phyloP scores from a whole-genome alignment of 2,888 invertebrate genomes.

The Caenorhabditis sp. region DNA sequence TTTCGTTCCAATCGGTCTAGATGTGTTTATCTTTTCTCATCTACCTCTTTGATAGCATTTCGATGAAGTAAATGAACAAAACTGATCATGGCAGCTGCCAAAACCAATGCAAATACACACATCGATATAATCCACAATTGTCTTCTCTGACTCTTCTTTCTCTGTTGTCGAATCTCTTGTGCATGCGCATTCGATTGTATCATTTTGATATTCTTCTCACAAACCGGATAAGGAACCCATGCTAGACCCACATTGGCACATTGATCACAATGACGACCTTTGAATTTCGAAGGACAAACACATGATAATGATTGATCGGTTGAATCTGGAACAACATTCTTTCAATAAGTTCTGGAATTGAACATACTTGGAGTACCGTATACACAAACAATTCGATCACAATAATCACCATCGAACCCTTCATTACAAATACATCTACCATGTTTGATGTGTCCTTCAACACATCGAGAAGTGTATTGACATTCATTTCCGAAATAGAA shows the following conservation, averaged over 20 bases:
- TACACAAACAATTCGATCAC: constrained; percentile 62
- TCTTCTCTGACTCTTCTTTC: constrained; percentile 8
- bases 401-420: constrained; percentile 66
- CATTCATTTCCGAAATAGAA: constrained; percentile 65
- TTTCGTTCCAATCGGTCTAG: too few species aligned
- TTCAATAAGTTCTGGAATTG: neutral
- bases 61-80: constrained; percentile 15
- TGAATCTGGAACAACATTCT: constrained; percentile 33
- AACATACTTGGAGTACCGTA: constrained; percentile 57
- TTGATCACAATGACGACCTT: constrained; percentile 59
- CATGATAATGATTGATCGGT: constrained; percentile 54
- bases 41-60: constrained; percentile 15
- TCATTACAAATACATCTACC: constrained; percentile 62
- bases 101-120: constrained; percentile 17
- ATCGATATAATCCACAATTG: constrained; percentile 22
- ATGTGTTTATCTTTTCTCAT: too few species aligned
- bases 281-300: constrained; percentile 59
- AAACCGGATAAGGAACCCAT: constrained; percentile 38
- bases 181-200: constrained; percentile 12
- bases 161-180: neutral
- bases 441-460: constrained; percentile 52
- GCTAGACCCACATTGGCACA: constrained; percentile 44
- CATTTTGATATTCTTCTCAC: constrained; percentile 76
- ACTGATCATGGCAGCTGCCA: constrained; percentile 9
- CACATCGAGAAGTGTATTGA: constrained; percentile 64